These are phyloP conservation scores for Coregonus sp. DNA, from an alignment of 2,797 vertebrate species.

Conservation along the genomic window DNA sequence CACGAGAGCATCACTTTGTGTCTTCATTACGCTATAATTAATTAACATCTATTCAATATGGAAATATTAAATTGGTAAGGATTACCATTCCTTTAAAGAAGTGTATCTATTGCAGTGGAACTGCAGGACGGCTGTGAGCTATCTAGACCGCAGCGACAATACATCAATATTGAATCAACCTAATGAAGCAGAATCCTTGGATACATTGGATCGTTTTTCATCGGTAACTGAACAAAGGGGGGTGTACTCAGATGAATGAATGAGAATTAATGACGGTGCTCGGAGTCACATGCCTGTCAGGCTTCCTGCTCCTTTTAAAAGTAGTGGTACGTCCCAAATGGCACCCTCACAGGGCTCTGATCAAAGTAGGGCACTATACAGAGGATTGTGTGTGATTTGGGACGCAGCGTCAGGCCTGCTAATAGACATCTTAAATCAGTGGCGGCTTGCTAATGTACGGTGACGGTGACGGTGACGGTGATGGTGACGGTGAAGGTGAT, in stretches of 20 bases:
- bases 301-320: neutral
- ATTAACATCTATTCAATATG: conserved; percentile 27
- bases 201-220: conserved; percentile 46
- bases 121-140: neutral
- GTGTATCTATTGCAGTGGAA: neutral
- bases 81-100: conserved; percentile 7
- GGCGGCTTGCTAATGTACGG: neutral
- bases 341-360: too few species aligned
- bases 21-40: conserved; percentile 25
- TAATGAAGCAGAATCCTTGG: conserved; percentile 36
- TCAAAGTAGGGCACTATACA: too few species aligned
- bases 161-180: conserved; percentile 48
- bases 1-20: neutral
- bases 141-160: conserved; percentile 22
- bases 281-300: conserved; percentile 43
- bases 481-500: neutral
- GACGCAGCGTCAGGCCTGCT: neutral
- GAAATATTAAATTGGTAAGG: conserved; percentile 9
- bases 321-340: neutral
- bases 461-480: neutral
- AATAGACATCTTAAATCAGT: neutral
- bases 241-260: conserved; percentile 37
- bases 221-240: conserved; percentile 42
- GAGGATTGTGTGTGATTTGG: too few species aligned
- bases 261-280: conserved; percentile 51